Base-by-base conservation (phyloP, 2,888 invertebrate species). In the Lepidonotus clava region DNA sequence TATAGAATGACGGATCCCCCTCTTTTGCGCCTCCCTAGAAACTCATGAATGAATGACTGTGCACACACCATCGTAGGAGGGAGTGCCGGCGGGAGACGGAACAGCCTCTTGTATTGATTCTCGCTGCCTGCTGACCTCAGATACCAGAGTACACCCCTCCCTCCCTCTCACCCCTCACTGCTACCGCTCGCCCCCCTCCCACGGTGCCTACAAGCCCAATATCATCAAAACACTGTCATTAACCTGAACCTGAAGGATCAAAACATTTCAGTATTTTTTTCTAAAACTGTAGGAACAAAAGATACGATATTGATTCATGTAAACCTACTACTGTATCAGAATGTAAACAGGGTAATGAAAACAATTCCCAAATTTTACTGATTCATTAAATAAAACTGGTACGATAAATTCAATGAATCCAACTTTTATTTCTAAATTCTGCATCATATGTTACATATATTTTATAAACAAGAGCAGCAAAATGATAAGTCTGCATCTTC, bases 71-170 rank as follows among this genome's bases (percentile, higher is more conserved):
- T n/a, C 11, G 24, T 80, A 1, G 53, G 83, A 83, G 83, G 83
- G 83, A 56, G 56, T 53, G 18, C 0, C 46, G 38, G 21, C 38
- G 56, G 6, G 36, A 2, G 24, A 56, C 6, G 53, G 36, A 83
- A 83, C 56, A 83, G 83, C 83, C 83, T 36, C 53, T 32, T 36
- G 83, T 83, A 83, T 83, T 83, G 83, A 83, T 83, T 83, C 56
- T 56, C 24, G 83, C 32, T 56, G 53, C 83, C 83, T 38, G 61
- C 56, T 83, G 83, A 83, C 83, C 83, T 83, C 83, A 80, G 46
- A 80, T 80, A 80, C 80, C 41, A 51, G 80, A 80, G 80, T 80
- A 46, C 46, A 41, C 80, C 80, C 41, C 80, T 14, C 34, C 34
- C 6, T 18, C n/a, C 71, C 24, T 21, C 41, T 24, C 80, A 18